A percentile compares a stretch with the other conserved stretches of the same genome.
phyloP scores from a whole-genome alignment of 2,888 invertebrate genomes.

The Malthinus flaveolus region DNA sequence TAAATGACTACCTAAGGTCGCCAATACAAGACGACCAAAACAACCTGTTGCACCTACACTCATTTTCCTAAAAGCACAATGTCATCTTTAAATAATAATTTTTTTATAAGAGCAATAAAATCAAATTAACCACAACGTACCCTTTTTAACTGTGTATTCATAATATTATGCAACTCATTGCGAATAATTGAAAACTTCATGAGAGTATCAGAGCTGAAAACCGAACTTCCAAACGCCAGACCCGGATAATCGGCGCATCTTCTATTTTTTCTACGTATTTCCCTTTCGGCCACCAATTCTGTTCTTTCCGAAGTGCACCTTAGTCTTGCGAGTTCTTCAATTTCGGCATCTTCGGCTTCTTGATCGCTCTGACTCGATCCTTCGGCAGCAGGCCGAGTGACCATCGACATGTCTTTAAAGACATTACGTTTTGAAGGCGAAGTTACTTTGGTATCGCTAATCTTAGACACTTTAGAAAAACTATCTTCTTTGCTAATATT shows the following conservation, averaged over 20 bases:
- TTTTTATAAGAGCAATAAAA: neutral
- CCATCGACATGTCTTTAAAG: conserved; percentile 47
- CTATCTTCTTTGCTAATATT: conserved; percentile 31
- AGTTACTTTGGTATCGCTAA: conserved; percentile 39
- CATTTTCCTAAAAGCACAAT: neutral
- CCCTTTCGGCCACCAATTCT: conserved; percentile 85
- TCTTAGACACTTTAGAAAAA: conserved; percentile 23
- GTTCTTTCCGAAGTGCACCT: conserved; percentile 88
- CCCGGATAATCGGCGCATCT: conserved; percentile 93
- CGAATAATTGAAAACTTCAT: conserved; percentile 97
- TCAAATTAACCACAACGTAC: conserved; percentile 64
- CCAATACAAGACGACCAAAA: neutral
- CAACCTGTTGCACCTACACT: conserved; percentile 1
- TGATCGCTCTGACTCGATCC: conserved; percentile 57
- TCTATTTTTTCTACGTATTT: conserved; percentile 71
- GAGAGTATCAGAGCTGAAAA: conserved; percentile 95
- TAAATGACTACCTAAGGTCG: neutral
- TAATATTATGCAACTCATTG: conserved; percentile 97
- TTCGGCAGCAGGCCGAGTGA: conserved; percentile 53
- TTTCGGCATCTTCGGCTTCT: conserved; percentile 72
- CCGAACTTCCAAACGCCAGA: conserved; percentile 86
- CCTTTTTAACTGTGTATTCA: conserved; percentile 95
- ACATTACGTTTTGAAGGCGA: conserved; percentile 23
- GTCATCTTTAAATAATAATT: neutral
- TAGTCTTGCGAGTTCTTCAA: conserved; percentile 79